Conservation (phyloP, 2,888 invertebrate species). For the Megaustenia siamemsis region DNA sequence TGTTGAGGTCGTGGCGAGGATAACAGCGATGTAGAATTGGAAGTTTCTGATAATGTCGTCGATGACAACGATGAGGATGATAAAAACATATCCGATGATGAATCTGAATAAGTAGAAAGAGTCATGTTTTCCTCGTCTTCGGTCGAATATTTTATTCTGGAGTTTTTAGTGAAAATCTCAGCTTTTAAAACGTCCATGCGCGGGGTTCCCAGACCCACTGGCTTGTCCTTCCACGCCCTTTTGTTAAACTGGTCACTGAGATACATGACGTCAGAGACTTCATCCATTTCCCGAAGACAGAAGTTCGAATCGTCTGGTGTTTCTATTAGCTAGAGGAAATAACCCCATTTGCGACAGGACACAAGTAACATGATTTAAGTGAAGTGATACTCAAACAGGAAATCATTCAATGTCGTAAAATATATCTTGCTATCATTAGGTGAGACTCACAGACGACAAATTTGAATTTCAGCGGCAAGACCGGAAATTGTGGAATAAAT, state of each 20-base stretch:
- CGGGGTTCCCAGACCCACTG: neutral
- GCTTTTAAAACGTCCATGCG: neutral
- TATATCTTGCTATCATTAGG: neutral
- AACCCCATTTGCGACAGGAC: neutral
- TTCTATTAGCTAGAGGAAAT: neutral
- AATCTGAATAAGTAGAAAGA: neutral
- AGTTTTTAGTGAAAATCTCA: neutral
- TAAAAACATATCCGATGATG: neutral
- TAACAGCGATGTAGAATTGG: neutral
- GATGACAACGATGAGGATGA: neutral
- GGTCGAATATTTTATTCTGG: neutral
- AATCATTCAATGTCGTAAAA: conserved; percentile 10
- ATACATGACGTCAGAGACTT: neutral
- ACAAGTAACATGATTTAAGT: no score
- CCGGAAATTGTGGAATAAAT: conserved; percentile 4
- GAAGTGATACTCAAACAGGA: neutral
- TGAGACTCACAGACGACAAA: neutral
- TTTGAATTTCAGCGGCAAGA: neutral
- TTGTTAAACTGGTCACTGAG: neutral
- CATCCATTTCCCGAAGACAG: neutral
- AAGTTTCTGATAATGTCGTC: neutral
- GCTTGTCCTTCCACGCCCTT: neutral
- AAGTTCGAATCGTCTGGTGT: neutral
- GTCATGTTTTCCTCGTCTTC: neutral
- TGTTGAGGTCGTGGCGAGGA: neutral